Base-by-base conservation (phyloP, 2,797 vertebrate genomes). In the Onychomys torridus region DNA sequence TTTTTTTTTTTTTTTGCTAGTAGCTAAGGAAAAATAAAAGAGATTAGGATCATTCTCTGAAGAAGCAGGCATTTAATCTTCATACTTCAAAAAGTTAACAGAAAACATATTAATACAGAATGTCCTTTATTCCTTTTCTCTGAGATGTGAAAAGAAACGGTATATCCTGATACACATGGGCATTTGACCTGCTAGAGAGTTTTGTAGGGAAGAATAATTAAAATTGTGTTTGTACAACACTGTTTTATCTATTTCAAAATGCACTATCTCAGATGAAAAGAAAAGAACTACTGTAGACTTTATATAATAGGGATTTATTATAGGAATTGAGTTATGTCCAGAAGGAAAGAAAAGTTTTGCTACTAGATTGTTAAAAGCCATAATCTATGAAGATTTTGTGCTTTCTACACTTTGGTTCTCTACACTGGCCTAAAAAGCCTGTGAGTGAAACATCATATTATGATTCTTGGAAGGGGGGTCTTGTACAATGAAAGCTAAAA, bases 161-260 rank as follows among this genome's bases (percentile, higher is more conserved):
- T 37, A 37, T 79, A 16, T 61, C 37, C 34, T 93, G 34, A 65
- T 78, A 7, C 37, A 73, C 17, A 2, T 52, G 34, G 7, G 4
- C 25, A 71, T 55, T 75, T 88, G 19, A 75, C n/a, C 49, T 82
- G 11, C 90, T 37, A 78, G 65, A 6, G 16, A 67, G 9, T 52
- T 97, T 92, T 92, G 69, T 75, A 83, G 73, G 14, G 37, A 69
- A 83, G 11, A 61, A 32, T 46, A 61, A 93, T n/a, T 95, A 77
- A 87, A 79, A 82, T 61, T 6, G n/a, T n/a, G 14, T 82, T 90
- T 90, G 61, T 52, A 55, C 0, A 61, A 46, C 46, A 32, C 9
- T 19, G 19, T 23, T 77, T 83, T 23, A 73, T 69, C 46, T 43
- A 13, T 86, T 92, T 77, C 34, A 84, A 69, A 88, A 88, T 32